Percentiles rank a stretch among this genome's conserved stretches.
phyloP scores from a whole-genome alignment of 2,113 vertebrate genomes.

The Trichechus manatus region DNA sequence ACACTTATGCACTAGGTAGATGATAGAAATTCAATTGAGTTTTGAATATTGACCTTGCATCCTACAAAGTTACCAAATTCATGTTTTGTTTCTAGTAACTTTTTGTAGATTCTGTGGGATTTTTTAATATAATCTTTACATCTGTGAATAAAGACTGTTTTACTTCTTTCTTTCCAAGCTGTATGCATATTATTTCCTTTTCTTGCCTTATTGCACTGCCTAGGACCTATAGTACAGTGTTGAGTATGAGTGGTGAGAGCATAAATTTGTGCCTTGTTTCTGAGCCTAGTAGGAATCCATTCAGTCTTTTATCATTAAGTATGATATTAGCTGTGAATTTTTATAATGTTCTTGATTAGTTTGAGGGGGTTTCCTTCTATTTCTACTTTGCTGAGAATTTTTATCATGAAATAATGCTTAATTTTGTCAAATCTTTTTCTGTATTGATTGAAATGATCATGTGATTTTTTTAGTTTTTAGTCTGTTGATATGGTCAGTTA shows the following conservation, averaged over 20 bases:
- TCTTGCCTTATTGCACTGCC: neutral
- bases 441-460: neutral
- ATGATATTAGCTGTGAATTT: neutral
- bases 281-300: neutral
- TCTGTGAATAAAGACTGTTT: neutral
- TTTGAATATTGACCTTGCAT: neutral
- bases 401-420: neutral
- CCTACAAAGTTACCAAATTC: neutral
- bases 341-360: neutral
- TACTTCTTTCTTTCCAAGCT: neutral
- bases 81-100: neutral
- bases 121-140: neutral
- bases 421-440: slow-evolving; percentile 11
- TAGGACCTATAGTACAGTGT: neutral
- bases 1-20: neutral
- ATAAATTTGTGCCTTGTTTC: neutral
- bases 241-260: neutral
- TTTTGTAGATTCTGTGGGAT: neutral
- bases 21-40: neutral
- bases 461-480: neutral
- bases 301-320: neutral
- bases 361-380: neutral
- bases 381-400: neutral
- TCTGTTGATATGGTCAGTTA: neutral
- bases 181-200: neutral